Evolutionary conservation across 1,140 invertebrate genomes (phyloP), one percentile per base, ranked within the genome.

Genomic region (Lithobius niger): DNA sequence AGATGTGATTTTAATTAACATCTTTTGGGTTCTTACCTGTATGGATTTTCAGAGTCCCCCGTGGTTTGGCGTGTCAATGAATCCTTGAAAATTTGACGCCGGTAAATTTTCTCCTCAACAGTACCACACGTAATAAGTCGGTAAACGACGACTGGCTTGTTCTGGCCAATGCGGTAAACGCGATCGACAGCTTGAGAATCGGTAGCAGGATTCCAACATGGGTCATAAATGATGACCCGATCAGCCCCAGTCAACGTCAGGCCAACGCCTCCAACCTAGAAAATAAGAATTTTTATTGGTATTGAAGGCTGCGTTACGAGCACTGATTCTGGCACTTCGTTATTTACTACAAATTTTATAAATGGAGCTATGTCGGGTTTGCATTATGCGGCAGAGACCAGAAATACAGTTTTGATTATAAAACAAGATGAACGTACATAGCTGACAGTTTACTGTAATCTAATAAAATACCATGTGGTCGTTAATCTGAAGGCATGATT

Each of bases 101-200:
- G 31, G 54, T 62, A 62, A 27, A 76, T 76, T 57, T 76, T 77
- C 57, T 77, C 75, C 60, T 77, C 75, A 0, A 76, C 71, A 2
- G 71, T 70, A 0, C 71, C 72, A 62, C 74, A 75, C 0, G 74
- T 73, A 4, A 76, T 76, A 10, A 76, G 61, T 21, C 68, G 64
- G 57, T 75, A 77, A 3, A 76, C 66, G n/a, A 74, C 64, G 0
- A 76, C 75, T 63, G 74, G 67, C 54, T 70, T 70, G 3, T 67
- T 65, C 59, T 76, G 75, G 3, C 75, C 75, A 49, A 76, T 75
- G 18, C 74, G 57, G 57, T 70, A 76, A 0, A 63, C 71, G 44
- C 74, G 54, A 61, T 77, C 75, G 2, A 76, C 72, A 15, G 74
- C 74, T 62, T 76, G 75, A n/a, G 67, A 66, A 63, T 76, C 75